Base-by-base conservation (phyloP, 2,113 vertebrate species). In the Etheostoma cragini region DNA sequence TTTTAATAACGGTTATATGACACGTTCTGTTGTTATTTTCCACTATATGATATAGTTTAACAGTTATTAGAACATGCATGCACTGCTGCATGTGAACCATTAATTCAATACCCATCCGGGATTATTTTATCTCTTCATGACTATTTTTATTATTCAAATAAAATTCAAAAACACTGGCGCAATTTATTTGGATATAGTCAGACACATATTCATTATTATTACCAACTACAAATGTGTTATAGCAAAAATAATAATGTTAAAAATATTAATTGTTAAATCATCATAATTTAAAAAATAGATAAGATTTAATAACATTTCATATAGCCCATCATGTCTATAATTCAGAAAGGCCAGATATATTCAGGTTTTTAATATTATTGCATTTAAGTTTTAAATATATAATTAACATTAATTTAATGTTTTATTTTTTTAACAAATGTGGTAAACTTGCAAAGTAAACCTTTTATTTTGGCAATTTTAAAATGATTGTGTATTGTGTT, bases 21-120 rank as follows among this genome's bases (percentile, higher is more conserved):
- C 5, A 30, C 1, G 50, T n/a, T 24, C 15, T 0, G 1, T 22
- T 26, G 0, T 6, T 33, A 24, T 16, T 38, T 19, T 11, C 22
- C 17, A 15, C 38, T 8, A 19, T n/a, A 26, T 47, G 5, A 16
- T 46, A 56, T 35, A 22, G 13, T 47, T 63, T 71, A 0, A 4
- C 14, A 13, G 21, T 67, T 4, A 35, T 22, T 2, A 24, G 1
- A 45, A 54, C 17, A 21, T 1, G 0, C n/a, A 30, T 49, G 6
- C 2, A 15, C 57, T 0, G 2, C 8, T 24, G 10, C 8, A 50
- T 75, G 49, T 21, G 4, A 26, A 56, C 6, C 12, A 58, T 50
- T 30, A 6, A 50, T 58, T 56, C 4, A 78, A 5, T 26, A 33
- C 2, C 1, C 1, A 26, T 14, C 2, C 0, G 1, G 13, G 46